Base-by-base conservation (phyloP, 2,113 vertebrate species). In the Clupea harengus region DNA sequence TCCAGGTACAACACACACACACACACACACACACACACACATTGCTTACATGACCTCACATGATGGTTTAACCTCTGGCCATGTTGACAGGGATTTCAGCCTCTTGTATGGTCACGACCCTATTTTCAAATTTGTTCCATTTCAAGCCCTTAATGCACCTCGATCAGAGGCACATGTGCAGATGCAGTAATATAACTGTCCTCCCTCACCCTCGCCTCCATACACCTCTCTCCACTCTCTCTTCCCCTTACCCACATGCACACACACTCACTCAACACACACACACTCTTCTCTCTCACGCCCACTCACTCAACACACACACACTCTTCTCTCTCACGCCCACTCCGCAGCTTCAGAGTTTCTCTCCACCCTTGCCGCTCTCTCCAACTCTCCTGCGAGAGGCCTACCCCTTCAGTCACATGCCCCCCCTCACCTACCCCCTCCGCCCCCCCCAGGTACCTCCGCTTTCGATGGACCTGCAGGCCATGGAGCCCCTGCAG, bases 401-500 rank as follows among this genome's bases (percentile, higher is more conserved):
- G 81, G 87, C 86, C 46, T 88, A 67, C 81, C 83, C 84, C 78
- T 87, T 85, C 49, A 75, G 84, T 87, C 87, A 90, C 82, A 25
- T 83, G 50, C 88, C 88, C 84, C 84, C 87, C 88, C 80, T 90
- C 25, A 87, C 85, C 50, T 84, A 45, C 83, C 49, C 85, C 15
- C 84, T 50, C 0, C n/a, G 67, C 9, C 17, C 82, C 94, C 54
- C 86, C 13, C 85, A 95, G 94, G 87, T 86, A 93, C 89, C 95
- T 49, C 92, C 96, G 54, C 92, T 97, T 2, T 91, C 93, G 0
- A 91, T 98, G 83, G 98, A 98, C 85, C 91, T 94, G 78, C 96
- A 97, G 90, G 94, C 96, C 49, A 92, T 97, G 83, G 98, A 98
- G 83, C 95, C 97, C 3, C 95, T 97, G 2, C 39, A 39, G 39